A percentile compares a stretch with the other conserved stretches of the same genome.
These are phyloP conservation scores for Scrobipalpa costella DNA, from an alignment of 2,888 invertebrate genomes.

Conservation along the genomic window DNA sequence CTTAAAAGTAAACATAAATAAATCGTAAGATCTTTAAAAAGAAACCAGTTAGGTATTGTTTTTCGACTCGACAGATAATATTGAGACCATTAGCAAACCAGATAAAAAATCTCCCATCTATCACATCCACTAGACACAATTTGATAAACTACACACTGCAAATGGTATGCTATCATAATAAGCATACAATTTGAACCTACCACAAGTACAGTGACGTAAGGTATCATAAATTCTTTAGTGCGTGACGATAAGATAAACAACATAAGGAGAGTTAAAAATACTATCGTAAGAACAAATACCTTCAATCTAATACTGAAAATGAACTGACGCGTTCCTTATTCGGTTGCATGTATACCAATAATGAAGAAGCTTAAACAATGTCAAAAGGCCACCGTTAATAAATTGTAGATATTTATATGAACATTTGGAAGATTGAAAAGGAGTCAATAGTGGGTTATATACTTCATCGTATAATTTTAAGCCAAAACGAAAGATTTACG, in stretches of 20 bases:
- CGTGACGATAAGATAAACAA: not conserved
- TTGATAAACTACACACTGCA: not conserved
- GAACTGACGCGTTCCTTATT: not conserved
- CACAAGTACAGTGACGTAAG: too few relatives aligned
- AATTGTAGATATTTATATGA: slow-evolving; percentile 40
- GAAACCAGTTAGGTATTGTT: not conserved
- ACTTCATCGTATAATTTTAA: too few relatives aligned
- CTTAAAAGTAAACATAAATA: slow-evolving; percentile 7
- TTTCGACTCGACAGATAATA: not conserved
- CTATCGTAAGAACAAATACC: not conserved
- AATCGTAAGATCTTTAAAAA: not conserved
- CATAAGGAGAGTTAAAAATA: not conserved
- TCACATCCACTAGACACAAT: not conserved
- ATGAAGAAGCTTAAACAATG: slow-evolving; percentile 13
- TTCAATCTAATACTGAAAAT: slow-evolving; percentile 8
- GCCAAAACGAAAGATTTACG: too few relatives aligned
- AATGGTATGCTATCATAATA: not conserved
- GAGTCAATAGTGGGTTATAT: not conserved
- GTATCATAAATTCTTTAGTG: not conserved
- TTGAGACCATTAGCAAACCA: not conserved
- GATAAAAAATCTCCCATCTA: not conserved
- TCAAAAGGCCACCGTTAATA: slow-evolving; percentile 30
- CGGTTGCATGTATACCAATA: not conserved
- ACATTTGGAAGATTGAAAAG: slow-evolving; percentile 22
- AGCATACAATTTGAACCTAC: too few relatives aligned